Base-by-base conservation (phyloP, 2,888 invertebrate genomes). In the Prosopocoilus inquinatus region DNA sequence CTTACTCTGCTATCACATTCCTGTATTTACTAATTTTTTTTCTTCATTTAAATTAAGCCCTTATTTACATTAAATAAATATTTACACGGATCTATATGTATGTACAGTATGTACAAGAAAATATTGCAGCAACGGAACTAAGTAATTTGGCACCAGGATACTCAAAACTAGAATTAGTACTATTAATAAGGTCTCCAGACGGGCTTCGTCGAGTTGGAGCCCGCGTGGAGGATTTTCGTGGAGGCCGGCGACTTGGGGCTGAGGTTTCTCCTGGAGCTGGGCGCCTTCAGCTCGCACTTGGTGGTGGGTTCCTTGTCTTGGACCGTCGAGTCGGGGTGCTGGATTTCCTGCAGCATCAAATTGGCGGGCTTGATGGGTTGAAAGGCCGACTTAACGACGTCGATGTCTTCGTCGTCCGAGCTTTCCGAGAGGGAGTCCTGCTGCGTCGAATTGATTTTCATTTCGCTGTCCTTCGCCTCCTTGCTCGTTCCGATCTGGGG, bases 171-270 rank as follows among this genome's bases (percentile, higher is more conserved):
- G 36, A 41, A 43, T 32, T 38, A 36, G 38, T 48, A n/a, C n/a
- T n/a, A 50, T 80, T 81, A 89, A 80, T 89, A 89, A 53, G 89
- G 89, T 68, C 89, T 78, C 89, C 89, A 89, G 33, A 89, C 89
- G 9, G 84, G 83, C 79, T 88, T 88, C 54, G 84, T 82, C 28
- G 81, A 76, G 72, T 83, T 80, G 52, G 70, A 61, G 12, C 70
- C 66, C 9, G 72, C 53, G 59, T 70, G 66, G 49, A 28, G 4
- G 5, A 86, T 77, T 77, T 85, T 87, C 2, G 85, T 84, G 55
- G 83, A 73, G 20, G 20, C 20, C 15, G 79, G 75, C 62, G 64
- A 75, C 69, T 69, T 66, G 63, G 78, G 80, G 69, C 80, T 81
- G 32, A 78, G 73, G 1, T 75, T 71, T 57, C 78, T 81, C 63